Conservation (phyloP, 2,888 invertebrate species). For the Cabera pusaria region DNA sequence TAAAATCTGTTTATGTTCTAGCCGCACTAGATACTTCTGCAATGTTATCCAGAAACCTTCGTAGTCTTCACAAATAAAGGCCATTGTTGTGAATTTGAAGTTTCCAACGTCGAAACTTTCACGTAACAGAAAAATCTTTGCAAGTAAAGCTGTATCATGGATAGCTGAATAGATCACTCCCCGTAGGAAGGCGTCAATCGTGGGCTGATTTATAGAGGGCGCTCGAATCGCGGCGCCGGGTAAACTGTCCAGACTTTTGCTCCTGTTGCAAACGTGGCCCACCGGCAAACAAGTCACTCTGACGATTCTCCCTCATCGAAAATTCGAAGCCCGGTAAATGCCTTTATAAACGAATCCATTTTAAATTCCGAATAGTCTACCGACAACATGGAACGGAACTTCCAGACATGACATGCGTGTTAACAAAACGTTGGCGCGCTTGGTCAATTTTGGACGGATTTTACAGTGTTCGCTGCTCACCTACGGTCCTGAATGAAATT, state of each 20-base stretch:
- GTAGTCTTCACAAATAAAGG: slow-evolving; percentile 53
- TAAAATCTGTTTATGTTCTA: neutral
- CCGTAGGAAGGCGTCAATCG: slow-evolving; percentile 81
- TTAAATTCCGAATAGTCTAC: slow-evolving; percentile 76
- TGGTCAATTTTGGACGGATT: slow-evolving; percentile 65
- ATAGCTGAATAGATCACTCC: slow-evolving; percentile 80
- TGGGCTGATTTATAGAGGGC: slow-evolving; percentile 77
- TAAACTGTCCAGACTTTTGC: slow-evolving; percentile 77
- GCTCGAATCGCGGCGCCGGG: slow-evolving; percentile 55
- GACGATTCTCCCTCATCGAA: slow-evolving; percentile 74
- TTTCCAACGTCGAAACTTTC: slow-evolving; percentile 44
- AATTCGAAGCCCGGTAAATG: slow-evolving; percentile 75
- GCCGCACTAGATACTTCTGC: slow-evolving; percentile 51
- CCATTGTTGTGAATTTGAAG: slow-evolving; percentile 43
- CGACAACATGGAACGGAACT: slow-evolving; percentile 71
- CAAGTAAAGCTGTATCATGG: slow-evolving; percentile 74
- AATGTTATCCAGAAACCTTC: slow-evolving; percentile 9
- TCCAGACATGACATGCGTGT: slow-evolving; percentile 78
- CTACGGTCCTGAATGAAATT: slow-evolving; percentile 53
- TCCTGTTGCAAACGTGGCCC: slow-evolving; percentile 62
- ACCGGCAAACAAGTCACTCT: slow-evolving; percentile 82
- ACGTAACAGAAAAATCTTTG: slow-evolving; percentile 64
- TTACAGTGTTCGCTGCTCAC: slow-evolving; percentile 47
- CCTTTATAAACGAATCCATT: slow-evolving; percentile 79
- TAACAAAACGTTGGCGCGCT: slow-evolving; percentile 71